phyloP scores from a whole-genome alignment of 2,888 invertebrate genomes.

The Fragum sueziense region DNA sequence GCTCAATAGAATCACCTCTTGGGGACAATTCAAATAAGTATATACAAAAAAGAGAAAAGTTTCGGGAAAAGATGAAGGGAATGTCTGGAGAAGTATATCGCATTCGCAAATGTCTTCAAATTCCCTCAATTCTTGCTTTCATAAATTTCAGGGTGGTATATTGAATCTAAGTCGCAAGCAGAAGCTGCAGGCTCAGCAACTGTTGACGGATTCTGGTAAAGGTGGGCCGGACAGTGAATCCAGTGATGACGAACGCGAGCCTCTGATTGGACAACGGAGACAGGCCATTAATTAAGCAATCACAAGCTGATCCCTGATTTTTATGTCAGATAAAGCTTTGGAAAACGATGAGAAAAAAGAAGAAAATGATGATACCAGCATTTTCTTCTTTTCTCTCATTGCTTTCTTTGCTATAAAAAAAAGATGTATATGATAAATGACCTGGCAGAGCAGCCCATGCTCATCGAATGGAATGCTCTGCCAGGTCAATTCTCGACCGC shows the following conservation, averaged over 20 bases:
- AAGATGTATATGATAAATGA: too few relatives aligned
- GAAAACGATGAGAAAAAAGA: not conserved
- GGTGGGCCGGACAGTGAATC: slow-evolving; percentile 3
- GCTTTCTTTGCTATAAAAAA: too few relatives aligned
- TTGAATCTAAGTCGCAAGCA: slow-evolving; percentile 76
- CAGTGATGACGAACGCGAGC: slow-evolving; percentile 55
- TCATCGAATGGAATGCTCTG: not conserved
- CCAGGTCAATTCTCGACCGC: too few relatives aligned
- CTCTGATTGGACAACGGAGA: slow-evolving; percentile 35
- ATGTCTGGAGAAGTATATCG: too few relatives aligned
- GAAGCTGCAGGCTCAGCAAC: slow-evolving; percentile 56
- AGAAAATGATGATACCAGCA: not conserved
- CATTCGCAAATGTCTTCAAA: not conserved
- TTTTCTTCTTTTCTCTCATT: not conserved
- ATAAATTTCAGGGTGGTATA: slow-evolving; percentile 76
- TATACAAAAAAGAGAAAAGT: too few relatives aligned
- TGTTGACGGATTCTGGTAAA: slow-evolving; percentile 2
- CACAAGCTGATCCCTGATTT: too few relatives aligned
- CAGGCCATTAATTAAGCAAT: slow-evolving; percentile 14
- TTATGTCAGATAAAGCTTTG: too few relatives aligned
- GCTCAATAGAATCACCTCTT: too few relatives aligned
- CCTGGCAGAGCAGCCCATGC: too few relatives aligned
- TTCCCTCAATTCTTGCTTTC: too few relatives aligned
- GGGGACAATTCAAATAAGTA: too few relatives aligned
- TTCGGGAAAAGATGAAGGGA: too few relatives aligned